Evolutionary conservation across 2,888 invertebrate genomes (phyloP).

Genomic region (Blastobasis lacticolella): DNA sequence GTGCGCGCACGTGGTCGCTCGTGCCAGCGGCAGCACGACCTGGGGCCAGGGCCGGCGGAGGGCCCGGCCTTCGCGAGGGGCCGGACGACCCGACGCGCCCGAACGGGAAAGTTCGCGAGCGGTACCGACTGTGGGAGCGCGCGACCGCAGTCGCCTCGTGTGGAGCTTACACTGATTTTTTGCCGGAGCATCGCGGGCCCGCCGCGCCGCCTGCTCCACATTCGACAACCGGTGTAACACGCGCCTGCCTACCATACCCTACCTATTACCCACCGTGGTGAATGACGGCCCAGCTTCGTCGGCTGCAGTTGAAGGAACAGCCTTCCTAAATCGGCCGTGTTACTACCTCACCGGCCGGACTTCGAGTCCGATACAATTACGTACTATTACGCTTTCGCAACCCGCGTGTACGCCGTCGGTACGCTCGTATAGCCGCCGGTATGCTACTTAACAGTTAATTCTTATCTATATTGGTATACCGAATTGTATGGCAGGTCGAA

Average conservation of each 20-base stretch:
- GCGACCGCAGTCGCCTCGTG: slow-evolving; percentile 59
- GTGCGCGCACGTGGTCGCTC: slow-evolving; percentile 54
- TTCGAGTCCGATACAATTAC: slow-evolving; percentile 54
- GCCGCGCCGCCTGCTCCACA: slow-evolving; percentile 58
- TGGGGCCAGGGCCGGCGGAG: slow-evolving; percentile 44
- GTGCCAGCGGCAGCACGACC: slow-evolving; percentile 46
- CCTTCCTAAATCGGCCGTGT: slow-evolving; percentile 45
- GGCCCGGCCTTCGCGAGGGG: no score
- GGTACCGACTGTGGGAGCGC: slow-evolving; percentile 32
- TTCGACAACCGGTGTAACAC: slow-evolving; percentile 68
- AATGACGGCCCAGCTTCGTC: slow-evolving; percentile 22
- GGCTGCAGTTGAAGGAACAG: slow-evolving; percentile 30
- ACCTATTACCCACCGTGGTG: slow-evolving; percentile 21
- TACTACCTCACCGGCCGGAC: slow-evolving; percentile 44
- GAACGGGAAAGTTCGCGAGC: slow-evolving; percentile 22
- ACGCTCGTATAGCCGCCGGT: slow-evolving; percentile 18
- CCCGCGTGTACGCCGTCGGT: slow-evolving; percentile 21
- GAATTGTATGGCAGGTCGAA: no score
- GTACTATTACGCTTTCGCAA: slow-evolving; percentile 46
- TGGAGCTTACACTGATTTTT: slow-evolving; percentile 72
- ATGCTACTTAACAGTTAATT: no score
- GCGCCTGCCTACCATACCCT: slow-evolving; percentile 31
- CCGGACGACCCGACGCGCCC: no score
- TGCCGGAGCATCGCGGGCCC: slow-evolving; percentile 56
- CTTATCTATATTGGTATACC: no score